phyloP scores from a whole-genome alignment of 2,797 vertebrate species.

The Myotis myotis region DNA sequence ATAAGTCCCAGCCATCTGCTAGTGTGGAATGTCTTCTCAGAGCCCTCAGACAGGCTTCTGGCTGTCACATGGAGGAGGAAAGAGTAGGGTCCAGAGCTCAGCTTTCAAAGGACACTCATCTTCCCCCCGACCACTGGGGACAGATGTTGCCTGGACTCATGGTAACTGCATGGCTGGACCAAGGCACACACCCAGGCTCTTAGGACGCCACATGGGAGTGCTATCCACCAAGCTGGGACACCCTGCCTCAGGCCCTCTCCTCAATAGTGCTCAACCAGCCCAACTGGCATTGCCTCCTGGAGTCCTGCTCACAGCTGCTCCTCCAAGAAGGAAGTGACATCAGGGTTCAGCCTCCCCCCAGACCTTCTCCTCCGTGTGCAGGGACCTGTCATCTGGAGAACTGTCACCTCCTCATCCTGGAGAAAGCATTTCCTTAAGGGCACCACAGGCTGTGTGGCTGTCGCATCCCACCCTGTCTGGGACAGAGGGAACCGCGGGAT shows the following conservation, averaged over 20 bases:
- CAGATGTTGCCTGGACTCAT: neutral
- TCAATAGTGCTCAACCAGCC: neutral
- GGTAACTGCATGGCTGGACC: neutral
- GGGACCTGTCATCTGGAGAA: rapidly evolving
- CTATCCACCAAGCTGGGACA: rapidly evolving
- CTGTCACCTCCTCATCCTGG: neutral
- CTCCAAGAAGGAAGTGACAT: neutral
- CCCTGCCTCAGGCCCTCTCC: rapidly evolving
- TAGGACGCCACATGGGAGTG: rapidly evolving
- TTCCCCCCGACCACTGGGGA: neutral
- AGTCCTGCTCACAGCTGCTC: rapidly evolving
- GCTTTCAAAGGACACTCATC: neutral
- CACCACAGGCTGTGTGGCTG: rapidly evolving
- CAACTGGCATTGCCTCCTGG: too few relatives aligned
- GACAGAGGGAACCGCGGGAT: neutral
- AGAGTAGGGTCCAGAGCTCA: neutral
- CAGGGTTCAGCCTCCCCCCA: too few relatives aligned
- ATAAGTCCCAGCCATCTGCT: neutral
- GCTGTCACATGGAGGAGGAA: neutral
- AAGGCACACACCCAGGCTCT: neutral
- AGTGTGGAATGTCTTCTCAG: neutral
- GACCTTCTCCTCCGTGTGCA: neutral
- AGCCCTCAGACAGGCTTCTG: neutral
- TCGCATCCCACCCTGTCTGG: rapidly evolving
- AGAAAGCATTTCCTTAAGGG: neutral